These are phyloP conservation scores for Jordanella pulchra DNA, from an alignment of 2,797 vertebrate genomes.

Conservation along the genomic window DNA sequence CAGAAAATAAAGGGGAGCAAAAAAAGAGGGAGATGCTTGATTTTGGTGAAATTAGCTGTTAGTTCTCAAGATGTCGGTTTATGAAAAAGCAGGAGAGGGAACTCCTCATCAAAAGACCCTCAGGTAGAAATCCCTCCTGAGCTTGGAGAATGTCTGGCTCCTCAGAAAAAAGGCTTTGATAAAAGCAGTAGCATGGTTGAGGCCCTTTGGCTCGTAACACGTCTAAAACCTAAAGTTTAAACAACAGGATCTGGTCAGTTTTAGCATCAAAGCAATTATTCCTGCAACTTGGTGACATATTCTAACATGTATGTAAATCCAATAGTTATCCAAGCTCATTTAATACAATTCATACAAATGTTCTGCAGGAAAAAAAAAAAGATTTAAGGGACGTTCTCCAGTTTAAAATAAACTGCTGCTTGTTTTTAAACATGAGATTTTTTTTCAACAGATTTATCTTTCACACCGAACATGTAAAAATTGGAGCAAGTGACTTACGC, in stretches of 20 bases:
- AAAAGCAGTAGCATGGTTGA: neutral
- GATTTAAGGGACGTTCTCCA: no score
- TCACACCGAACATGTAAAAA: no score
- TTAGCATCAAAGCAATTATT: no score
- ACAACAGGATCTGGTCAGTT: neutral
- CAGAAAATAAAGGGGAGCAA: slow-evolving; percentile 9
- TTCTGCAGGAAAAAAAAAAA: no score
- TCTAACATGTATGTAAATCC: no score
- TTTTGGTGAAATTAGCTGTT: neutral
- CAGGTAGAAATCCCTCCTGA: neutral
- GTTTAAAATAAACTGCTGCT: no score
- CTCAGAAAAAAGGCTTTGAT: neutral
- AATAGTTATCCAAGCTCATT: no score
- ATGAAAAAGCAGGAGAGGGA: neutral
- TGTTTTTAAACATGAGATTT: no score
- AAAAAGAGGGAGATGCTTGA: slow-evolving; percentile 9
- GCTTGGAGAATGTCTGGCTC: slow-evolving; percentile 1
- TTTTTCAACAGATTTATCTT: no score
- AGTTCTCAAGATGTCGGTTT: neutral
- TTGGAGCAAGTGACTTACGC: no score
- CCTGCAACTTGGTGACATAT: no score
- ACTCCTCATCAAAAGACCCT: neutral
- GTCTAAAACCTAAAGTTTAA: neutral
- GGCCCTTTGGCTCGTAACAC: neutral
- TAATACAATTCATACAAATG: no score